Percentiles rank a stretch among this genome's conserved stretches.
phyloP scores from a whole-genome alignment of 2,797 vertebrate species.

The Vultur gryphus region DNA sequence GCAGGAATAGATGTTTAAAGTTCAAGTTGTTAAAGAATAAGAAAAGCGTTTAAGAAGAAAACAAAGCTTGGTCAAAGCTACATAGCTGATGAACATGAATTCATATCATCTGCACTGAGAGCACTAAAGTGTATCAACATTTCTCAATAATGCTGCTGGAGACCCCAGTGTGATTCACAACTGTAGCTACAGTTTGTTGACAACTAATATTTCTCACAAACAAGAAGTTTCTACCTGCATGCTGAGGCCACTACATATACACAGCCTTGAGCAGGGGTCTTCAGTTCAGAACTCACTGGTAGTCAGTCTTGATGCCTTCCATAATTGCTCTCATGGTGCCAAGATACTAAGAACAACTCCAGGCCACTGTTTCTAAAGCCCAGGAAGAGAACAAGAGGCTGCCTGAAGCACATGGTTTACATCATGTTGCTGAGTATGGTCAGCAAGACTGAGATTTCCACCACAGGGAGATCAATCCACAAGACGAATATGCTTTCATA shows the following conservation, averaged over 20 bases:
- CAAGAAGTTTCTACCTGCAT: background rate
- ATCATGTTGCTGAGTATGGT: background rate
- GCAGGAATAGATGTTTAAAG: background rate
- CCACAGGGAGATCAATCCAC: background rate
- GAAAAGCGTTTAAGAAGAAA: background rate
- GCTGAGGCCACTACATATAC: accelerated
- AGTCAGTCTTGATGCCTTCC: background rate
- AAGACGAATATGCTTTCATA: background rate
- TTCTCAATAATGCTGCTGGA: background rate
- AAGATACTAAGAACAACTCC: background rate
- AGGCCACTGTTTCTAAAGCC: background rate
- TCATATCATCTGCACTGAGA: background rate
- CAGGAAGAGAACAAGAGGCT: background rate
- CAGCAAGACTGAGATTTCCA: background rate
- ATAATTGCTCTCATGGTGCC: background rate
- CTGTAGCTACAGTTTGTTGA: background rate
- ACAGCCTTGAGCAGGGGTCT: background rate
- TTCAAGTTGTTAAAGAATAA: background rate
- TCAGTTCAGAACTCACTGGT: background rate
- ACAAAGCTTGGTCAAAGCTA: background rate
- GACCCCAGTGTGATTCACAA: background rate
- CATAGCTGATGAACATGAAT: background rate
- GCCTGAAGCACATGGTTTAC: background rate
- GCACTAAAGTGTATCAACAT: background rate
- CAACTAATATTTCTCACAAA: background rate